Conservation (phyloP, 2,888 invertebrate genomes). For the Platypus cylindrus region DNA sequence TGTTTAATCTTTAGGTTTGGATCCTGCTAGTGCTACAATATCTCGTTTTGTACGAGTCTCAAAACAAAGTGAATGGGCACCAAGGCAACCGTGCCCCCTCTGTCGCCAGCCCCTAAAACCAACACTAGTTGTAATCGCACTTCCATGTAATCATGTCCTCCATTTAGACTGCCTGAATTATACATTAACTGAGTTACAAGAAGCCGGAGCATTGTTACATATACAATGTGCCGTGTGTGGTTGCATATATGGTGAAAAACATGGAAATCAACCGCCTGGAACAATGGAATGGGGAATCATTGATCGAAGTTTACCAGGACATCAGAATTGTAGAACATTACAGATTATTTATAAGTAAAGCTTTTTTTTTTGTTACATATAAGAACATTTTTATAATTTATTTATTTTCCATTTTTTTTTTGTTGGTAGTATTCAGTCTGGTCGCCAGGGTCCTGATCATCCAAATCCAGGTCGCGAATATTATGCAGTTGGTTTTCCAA, state of each 20-base stretch:
- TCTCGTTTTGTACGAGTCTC: slow-evolving; percentile 58
- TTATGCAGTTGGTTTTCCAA: slow-evolving; percentile 78
- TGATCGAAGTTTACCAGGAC: slow-evolving; percentile 56
- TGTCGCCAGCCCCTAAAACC: slow-evolving; percentile 49
- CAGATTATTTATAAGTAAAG: slow-evolving; percentile 70
- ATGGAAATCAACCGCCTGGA: slow-evolving; percentile 70
- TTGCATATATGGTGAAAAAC: slow-evolving; percentile 66
- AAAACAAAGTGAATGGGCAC: slow-evolving; percentile 50
- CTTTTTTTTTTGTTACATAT: slow-evolving; percentile 3
- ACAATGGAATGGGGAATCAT: slow-evolving; percentile 71
- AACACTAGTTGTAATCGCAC: slow-evolving; percentile 45
- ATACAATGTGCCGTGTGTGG: slow-evolving; percentile 82
- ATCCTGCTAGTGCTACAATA: slow-evolving; percentile 48
- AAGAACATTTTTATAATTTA: neutral
- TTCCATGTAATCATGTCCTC: slow-evolving; percentile 66
- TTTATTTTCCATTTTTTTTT: slow-evolving; percentile 6
- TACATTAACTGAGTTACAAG: slow-evolving; percentile 54
- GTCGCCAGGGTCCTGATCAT: slow-evolving; percentile 67
- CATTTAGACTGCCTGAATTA: slow-evolving; percentile 70
- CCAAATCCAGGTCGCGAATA: slow-evolving; percentile 75
- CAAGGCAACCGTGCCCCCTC: slow-evolving; percentile 60
- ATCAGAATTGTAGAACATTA: slow-evolving; percentile 56
- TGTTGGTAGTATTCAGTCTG: slow-evolving; percentile 64
- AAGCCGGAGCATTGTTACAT: slow-evolving; percentile 42
- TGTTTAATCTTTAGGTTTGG: slow-evolving; percentile 35